Evolutionary conservation across 2,888 invertebrate species (phyloP).

Genomic region (Subacronicta megacephala): DNA sequence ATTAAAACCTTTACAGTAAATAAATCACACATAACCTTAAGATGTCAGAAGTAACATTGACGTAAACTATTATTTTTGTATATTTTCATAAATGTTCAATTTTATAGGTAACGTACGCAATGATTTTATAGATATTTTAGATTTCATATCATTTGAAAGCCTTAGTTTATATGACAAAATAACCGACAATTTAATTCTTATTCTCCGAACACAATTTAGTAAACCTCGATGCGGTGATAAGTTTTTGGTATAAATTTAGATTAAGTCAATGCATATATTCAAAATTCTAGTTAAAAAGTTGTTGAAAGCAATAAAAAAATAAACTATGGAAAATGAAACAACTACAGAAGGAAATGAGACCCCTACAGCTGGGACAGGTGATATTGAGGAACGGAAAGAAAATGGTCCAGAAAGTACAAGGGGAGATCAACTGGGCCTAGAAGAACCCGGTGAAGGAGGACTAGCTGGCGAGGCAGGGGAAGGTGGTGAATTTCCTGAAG

Average conservation of each 20-base stretch:
- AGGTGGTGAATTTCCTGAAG: slow-evolving; percentile 6
- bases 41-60: slow-evolving; percentile 27
- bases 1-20: slow-evolving; percentile 11
- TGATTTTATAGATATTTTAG: slow-evolving; percentile 75
- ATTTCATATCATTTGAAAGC: slow-evolving; percentile 72
- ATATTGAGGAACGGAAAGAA: slow-evolving; percentile 40
- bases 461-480: slow-evolving; percentile 44
- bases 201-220: slow-evolving; percentile 71
- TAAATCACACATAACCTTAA: slow-evolving; percentile 9
- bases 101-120: slow-evolving; percentile 71
- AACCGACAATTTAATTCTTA: slow-evolving; percentile 75
- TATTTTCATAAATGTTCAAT: slow-evolving; percentile 72
- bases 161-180: slow-evolving; percentile 77
- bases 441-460: slow-evolving; percentile 9
- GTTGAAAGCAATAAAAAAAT: slow-evolving; percentile 1
- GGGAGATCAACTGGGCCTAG: slow-evolving; percentile 5
- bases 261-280: slow-evolving; percentile 18
- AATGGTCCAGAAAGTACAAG: slow-evolving; percentile 31
- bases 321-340: slow-evolving; percentile 54
- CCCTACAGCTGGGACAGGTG: slow-evolving; percentile 36
- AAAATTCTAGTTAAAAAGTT: slow-evolving; percentile 49
- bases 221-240: slow-evolving; percentile 75
- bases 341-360: slow-evolving; percentile 46
- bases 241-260: slow-evolving; percentile 70
- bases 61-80: slow-evolving; percentile 40